These are phyloP conservation scores for Salarias fasciatus DNA, from an alignment of 2,797 vertebrate genomes.

Conservation along the genomic window DNA sequence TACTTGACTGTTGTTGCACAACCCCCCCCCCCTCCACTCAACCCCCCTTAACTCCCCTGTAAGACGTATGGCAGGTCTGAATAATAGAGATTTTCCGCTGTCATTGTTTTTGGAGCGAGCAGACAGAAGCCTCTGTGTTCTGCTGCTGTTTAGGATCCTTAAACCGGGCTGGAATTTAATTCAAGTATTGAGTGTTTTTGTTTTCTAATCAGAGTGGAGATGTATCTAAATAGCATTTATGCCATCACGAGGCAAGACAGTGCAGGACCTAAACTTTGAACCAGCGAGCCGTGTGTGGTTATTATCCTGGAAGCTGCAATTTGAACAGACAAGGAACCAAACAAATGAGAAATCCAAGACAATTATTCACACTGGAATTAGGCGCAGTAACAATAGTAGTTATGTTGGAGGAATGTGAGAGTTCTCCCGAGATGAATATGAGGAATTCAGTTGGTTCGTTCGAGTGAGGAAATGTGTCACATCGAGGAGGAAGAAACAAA, in stretches of 20 bases:
- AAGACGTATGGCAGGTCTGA: neutral
- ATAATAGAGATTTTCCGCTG: neutral
- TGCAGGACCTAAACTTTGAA: neutral
- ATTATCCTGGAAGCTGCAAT: neutral
- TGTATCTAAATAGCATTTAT: neutral
- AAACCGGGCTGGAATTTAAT: neutral
- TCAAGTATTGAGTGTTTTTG: neutral
- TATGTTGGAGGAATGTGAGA: too few species aligned
- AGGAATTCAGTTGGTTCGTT: too few species aligned
- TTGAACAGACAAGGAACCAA: neutral
- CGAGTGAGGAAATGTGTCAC: too few species aligned
- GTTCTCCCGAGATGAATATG: too few species aligned
- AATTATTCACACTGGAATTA: too few species aligned
- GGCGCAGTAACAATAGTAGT: too few species aligned
- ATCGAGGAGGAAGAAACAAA: too few species aligned
- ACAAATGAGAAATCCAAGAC: neutral
- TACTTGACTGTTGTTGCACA: constrained; percentile 46
- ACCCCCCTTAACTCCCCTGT: neutral
- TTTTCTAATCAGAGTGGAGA: neutral
- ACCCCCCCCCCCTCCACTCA: constrained; percentile 26
- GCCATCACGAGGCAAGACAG: neutral
- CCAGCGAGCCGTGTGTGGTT: too few species aligned
- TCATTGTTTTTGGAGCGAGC: neutral
- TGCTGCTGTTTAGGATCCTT: neutral
- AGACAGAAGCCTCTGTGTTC: neutral